phyloP scores from a whole-genome alignment of 2,888 invertebrate genomes.

The Dorcus parallelipipedus region DNA sequence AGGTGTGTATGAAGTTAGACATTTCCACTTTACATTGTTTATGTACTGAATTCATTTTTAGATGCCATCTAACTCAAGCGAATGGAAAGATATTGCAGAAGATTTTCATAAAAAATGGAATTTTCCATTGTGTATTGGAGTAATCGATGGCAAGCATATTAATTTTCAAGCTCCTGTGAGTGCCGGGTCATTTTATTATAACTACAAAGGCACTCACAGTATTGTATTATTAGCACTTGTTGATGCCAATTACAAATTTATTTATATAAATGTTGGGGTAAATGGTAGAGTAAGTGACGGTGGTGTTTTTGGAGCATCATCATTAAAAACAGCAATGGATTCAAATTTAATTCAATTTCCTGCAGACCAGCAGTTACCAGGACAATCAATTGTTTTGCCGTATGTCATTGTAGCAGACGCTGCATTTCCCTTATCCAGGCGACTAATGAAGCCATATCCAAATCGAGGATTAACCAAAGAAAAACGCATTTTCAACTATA shows the following conservation, averaged over 20 bases:
- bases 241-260: constrained; percentile 23
- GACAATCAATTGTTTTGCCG: constrained; percentile 12
- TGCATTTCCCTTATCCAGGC: constrained; percentile 31
- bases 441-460: constrained; percentile 32
- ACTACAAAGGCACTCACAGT: constrained; percentile 23
- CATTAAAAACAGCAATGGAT: constrained; percentile 20
- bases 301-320: constrained; percentile 25
- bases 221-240: constrained; percentile 23
- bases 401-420: constrained; percentile 28
- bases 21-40: no score
- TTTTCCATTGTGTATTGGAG: constrained; percentile 28
- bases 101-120: constrained; percentile 22
- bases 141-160: constrained; percentile 24
- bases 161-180: constrained; percentile 20
- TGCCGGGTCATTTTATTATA: constrained; percentile 20
- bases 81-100: background rate
- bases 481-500: constrained; percentile 35
- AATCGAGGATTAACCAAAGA: constrained; percentile 26
- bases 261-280: constrained; percentile 19
- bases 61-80: background rate
- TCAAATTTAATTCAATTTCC: constrained; percentile 23
- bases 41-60: background rate
- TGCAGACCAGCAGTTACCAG: constrained; percentile 19
- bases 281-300: constrained; percentile 31
- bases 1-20: no score